Conservation (phyloP, 2,888 invertebrate genomes). For the Drosophila siamana region DNA sequence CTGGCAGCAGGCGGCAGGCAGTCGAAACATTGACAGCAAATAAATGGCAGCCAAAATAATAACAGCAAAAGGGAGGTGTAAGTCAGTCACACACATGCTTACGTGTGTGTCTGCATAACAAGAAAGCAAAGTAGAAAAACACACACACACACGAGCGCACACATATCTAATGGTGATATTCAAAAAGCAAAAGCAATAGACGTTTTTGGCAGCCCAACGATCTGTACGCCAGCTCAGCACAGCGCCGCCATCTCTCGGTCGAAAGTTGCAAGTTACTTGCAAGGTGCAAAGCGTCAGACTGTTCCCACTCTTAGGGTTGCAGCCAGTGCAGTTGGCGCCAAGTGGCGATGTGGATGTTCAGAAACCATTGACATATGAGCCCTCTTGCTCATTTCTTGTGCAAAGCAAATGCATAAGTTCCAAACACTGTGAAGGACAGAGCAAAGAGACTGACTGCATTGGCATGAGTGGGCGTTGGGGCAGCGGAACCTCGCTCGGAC, state of each 20-base stretch:
- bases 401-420: constrained; percentile 72
- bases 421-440: neutral
- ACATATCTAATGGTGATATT: constrained; percentile 33
- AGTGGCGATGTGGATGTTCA: constrained; percentile 58
- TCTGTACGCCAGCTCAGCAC: constrained; percentile 15
- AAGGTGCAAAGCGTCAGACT: constrained; percentile 59
- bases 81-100: constrained; percentile 15
- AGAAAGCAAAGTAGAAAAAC: neutral
- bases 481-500: constrained; percentile 28
- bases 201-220: constrained; percentile 39
- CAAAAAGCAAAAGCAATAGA: constrained; percentile 22
- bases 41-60: constrained; percentile 82
- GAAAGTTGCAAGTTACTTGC: neutral
- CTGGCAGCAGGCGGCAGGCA: constrained; percentile 54
- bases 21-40: constrained; percentile 82
- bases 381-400: constrained; percentile 69
- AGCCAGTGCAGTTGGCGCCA: constrained; percentile 65
- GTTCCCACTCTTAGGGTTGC: constrained; percentile 34
- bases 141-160: no score
- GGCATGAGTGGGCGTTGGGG: neutral
- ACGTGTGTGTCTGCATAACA: constrained; percentile 14
- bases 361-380: constrained; percentile 77
- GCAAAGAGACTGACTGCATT: neutral
- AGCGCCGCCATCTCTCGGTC: constrained; percentile 57
- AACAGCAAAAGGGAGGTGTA: constrained; percentile 80